phyloP scores from a whole-genome alignment of 2,113 vertebrate genomes.

The Pyxicephalus adspersus region DNA sequence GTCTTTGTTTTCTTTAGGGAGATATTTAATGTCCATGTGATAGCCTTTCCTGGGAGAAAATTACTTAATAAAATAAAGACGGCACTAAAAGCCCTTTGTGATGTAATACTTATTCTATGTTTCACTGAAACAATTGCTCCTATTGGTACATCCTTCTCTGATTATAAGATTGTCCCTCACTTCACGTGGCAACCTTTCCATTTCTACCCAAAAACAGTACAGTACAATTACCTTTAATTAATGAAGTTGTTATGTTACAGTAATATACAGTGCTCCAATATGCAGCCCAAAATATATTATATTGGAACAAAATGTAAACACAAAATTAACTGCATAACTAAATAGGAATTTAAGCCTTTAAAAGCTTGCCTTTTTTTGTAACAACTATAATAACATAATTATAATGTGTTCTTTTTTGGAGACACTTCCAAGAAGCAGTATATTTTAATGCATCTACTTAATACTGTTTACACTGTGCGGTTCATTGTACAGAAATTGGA shows the following conservation, averaged over 20 bases:
- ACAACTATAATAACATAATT: slow-evolving; percentile 15
- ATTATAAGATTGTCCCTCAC: no score
- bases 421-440: slow-evolving; percentile 17
- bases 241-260: background rate
- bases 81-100: no score
- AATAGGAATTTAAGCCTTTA: background rate
- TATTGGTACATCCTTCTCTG: no score
- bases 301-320: slow-evolving; percentile 5
- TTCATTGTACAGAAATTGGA: slow-evolving; percentile 37
- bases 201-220: no score
- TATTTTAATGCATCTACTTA: slow-evolving; percentile 23
- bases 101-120: no score
- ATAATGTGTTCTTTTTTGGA: slow-evolving; percentile 6
- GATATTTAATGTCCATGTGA: no score
- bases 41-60: no score
- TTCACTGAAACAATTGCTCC: no score
- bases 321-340: background rate
- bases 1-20: no score
- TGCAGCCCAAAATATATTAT: background rate
- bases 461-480: slow-evolving; percentile 20
- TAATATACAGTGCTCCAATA: background rate
- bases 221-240: no score
- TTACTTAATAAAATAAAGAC: no score
- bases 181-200: no score
- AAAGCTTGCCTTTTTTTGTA: slow-evolving; percentile 26